A percentile compares a stretch with the other conserved stretches of the same genome.
phyloP scores from a whole-genome alignment of 2,113 vertebrate species.

The Talpa occidentalis region DNA sequence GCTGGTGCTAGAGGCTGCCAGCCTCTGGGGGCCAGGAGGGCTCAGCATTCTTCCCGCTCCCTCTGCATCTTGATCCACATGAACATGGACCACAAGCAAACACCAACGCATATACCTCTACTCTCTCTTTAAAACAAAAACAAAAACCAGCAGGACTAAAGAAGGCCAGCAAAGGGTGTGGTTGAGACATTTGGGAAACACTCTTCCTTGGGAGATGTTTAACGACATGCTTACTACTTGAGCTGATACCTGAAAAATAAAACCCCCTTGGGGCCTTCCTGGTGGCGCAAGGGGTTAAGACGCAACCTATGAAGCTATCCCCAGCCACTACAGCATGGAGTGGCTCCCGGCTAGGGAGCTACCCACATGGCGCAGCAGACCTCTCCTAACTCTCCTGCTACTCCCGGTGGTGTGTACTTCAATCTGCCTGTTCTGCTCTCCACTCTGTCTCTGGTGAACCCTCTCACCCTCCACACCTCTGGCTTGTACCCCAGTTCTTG shows the following conservation, averaged over 20 bases:
- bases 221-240: slow-evolving; percentile 92
- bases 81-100: slow-evolving; percentile 88
- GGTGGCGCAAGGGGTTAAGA: too few relatives aligned
- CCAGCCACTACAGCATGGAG: too few relatives aligned
- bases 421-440: too few relatives aligned
- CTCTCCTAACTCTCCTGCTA: too few relatives aligned
- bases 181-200: slow-evolving; percentile 85
- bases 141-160: not conserved
- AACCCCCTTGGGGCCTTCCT: slow-evolving; percentile 37
- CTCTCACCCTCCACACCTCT: too few relatives aligned
- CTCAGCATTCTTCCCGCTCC: slow-evolving; percentile 88
- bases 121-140: slow-evolving; percentile 88
- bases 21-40: slow-evolving; percentile 89
- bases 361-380: too few relatives aligned
- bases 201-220: slow-evolving; percentile 90
- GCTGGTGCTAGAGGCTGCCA: slow-evolving; percentile 89
- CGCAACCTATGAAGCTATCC: too few relatives aligned
- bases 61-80: slow-evolving; percentile 87
- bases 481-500: too few relatives aligned
- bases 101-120: slow-evolving; percentile 91
- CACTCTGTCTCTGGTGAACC: too few relatives aligned
- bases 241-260: slow-evolving; percentile 95
- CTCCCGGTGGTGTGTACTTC: too few relatives aligned
- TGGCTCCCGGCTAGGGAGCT: too few relatives aligned
- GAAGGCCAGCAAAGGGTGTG: slow-evolving; percentile 84